Conservation (phyloP, 2,113 vertebrate species). For the Myrmecobius fasciatus region DNA sequence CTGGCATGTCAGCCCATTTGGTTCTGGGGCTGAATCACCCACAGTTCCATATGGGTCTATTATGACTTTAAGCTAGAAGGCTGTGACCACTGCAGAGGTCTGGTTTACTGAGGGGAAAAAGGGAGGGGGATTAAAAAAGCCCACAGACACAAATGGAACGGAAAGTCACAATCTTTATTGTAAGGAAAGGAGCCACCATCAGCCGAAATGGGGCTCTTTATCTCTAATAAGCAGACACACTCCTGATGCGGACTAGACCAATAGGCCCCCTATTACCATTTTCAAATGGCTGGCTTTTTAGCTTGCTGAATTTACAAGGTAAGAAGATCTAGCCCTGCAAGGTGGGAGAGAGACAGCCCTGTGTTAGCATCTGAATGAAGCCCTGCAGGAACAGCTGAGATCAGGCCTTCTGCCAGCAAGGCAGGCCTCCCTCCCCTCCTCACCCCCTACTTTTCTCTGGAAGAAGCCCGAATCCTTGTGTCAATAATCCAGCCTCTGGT, state of each 20-base stretch:
- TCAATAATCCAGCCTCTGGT: background rate
- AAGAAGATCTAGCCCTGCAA: background rate
- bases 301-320: background rate
- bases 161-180: background rate
- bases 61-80: background rate
- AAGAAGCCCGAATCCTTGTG: background rate
- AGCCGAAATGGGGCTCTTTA: background rate
- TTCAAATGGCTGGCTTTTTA: background rate
- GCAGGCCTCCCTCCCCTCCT: background rate
- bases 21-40: background rate
- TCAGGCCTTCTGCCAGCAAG: background rate
- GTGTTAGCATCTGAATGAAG: background rate
- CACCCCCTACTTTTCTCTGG: background rate
- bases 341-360: background rate
- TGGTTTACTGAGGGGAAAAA: background rate
- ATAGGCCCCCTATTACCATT: background rate
- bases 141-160: background rate
- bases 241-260: background rate
- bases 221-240: background rate
- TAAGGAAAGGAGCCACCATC: background rate
- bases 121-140: background rate
- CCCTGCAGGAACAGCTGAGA: background rate
- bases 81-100: background rate
- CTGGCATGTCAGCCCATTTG: background rate
- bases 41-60: background rate